Evolutionary conservation across 2,888 invertebrate genomes (phyloP).

Genomic region (Steinernema scapterisci): DNA sequence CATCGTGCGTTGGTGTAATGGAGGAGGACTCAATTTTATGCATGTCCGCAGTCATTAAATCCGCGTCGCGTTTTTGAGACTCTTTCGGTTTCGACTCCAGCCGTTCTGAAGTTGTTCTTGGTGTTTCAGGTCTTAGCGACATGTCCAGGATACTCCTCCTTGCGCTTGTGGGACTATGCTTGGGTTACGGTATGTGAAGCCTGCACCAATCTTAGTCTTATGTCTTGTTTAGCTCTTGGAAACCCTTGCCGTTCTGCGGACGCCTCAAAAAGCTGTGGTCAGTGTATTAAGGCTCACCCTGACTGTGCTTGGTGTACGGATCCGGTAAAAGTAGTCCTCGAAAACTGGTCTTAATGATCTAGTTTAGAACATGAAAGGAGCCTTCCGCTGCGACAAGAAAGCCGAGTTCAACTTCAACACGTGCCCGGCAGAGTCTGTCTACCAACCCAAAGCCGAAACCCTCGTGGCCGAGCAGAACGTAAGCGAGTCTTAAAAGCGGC

Average conservation of each 20-base stretch:
- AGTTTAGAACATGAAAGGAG: constrained; percentile 45
- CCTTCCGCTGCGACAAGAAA: constrained; percentile 53
- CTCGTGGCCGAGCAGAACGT: constrained; percentile 50
- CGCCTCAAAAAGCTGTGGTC: constrained; percentile 45
- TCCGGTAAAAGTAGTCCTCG: constrained; percentile 44
- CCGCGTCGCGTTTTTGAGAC: neutral
- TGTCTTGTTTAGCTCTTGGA: neutral
- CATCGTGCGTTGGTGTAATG: neutral
- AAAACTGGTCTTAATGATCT: neutral
- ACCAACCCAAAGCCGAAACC: constrained; percentile 55
- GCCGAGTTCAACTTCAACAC: constrained; percentile 46
- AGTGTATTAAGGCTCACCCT: constrained; percentile 56
- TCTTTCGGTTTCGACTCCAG: neutral
- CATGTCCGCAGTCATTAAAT: constrained; percentile 18
- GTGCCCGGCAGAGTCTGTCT: constrained; percentile 55
- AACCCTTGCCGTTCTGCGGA: constrained; percentile 4
- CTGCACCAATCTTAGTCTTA: neutral
- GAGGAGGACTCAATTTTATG: constrained; percentile 4
- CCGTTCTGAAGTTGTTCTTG: neutral
- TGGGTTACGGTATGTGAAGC: constrained; percentile 14
- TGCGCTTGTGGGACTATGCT: neutral
- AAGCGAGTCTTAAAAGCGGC: neutral
- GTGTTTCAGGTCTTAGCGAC: neutral
- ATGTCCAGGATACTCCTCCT: constrained; percentile 23
- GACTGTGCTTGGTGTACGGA: constrained; percentile 64